A percentile compares a stretch with the other conserved stretches of the same genome.
Conservation (phyloP, 2,797 vertebrate species). For the Kryptolebias ocellatus region DNA sequence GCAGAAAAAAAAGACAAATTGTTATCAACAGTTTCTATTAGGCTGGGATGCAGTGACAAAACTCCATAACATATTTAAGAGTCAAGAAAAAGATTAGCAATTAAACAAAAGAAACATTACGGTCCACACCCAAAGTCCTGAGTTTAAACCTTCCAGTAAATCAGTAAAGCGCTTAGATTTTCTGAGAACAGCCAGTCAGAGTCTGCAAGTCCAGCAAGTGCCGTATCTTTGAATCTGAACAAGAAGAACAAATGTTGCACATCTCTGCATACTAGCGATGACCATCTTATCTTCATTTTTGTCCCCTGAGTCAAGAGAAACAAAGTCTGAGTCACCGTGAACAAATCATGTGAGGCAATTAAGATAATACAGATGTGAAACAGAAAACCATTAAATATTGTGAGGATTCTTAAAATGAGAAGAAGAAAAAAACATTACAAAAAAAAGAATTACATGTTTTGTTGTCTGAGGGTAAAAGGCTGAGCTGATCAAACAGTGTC, state of each 20-base stretch:
- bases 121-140: too few relatives aligned
- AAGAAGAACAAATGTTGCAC: conserved; percentile 1
- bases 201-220: background rate
- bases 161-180: background rate
- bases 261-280: conserved; percentile 4
- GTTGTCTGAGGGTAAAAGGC: conserved; percentile 31
- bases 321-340: conserved; percentile 5
- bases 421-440: background rate
- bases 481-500: conserved; percentile 50
- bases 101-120: too few relatives aligned
- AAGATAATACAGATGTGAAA: background rate
- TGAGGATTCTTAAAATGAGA: conserved; percentile 1
- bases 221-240: conserved; percentile 7
- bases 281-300: conserved; percentile 21
- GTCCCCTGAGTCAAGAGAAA: background rate
- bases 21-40: too few relatives aligned
- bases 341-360: background rate
- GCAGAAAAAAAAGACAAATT: too few relatives aligned
- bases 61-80: too few relatives aligned
- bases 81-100: too few relatives aligned
- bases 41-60: too few relatives aligned
- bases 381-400: background rate
- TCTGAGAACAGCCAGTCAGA: background rate
- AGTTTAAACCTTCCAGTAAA: too few relatives aligned
- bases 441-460: conserved; percentile 2